Conservation (phyloP, 2,797 vertebrate genomes). For the Otolemur crassicaudatus region DNA sequence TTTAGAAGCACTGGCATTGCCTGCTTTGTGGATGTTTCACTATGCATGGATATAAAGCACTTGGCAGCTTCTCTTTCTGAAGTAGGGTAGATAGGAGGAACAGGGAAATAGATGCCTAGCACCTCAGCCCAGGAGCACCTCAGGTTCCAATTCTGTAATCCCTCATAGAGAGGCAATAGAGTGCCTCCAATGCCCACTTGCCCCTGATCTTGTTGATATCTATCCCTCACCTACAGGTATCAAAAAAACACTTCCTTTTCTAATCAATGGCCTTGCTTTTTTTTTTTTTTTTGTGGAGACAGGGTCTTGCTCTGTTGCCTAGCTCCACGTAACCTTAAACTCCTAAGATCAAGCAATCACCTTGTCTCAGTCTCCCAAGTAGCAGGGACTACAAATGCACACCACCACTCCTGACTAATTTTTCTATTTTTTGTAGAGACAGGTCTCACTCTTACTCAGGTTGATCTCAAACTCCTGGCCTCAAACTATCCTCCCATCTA, state of each 20-base stretch:
- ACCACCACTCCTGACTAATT: too few species aligned
- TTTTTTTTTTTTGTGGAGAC: too few species aligned
- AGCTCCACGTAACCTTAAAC: too few species aligned
- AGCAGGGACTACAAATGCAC: too few species aligned
- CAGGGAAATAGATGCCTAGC: not conserved
- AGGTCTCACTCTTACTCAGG: too few species aligned
- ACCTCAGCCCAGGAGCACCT: not conserved
- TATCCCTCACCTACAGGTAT: not conserved
- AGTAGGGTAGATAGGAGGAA: not conserved
- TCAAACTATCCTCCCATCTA: too few species aligned
- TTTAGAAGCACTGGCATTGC: not conserved
- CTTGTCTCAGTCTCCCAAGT: too few species aligned
- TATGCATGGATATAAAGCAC: not conserved
- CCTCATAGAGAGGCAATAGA: not conserved
- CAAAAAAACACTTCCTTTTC: conserved; percentile 14
- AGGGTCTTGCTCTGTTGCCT: too few species aligned
- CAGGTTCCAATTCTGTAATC: not conserved
- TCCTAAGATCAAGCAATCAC: too few species aligned
- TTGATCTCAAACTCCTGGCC: too few species aligned
- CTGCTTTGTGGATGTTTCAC: not conserved
- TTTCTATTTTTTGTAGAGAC: too few species aligned
- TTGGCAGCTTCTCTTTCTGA: not conserved
- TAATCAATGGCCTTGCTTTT: not conserved
- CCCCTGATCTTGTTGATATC: not conserved
- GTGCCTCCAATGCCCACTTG: not conserved